These are phyloP conservation scores for Dicaeum eximium DNA, from an alignment of 2,113 vertebrate species.

Conservation along the genomic window DNA sequence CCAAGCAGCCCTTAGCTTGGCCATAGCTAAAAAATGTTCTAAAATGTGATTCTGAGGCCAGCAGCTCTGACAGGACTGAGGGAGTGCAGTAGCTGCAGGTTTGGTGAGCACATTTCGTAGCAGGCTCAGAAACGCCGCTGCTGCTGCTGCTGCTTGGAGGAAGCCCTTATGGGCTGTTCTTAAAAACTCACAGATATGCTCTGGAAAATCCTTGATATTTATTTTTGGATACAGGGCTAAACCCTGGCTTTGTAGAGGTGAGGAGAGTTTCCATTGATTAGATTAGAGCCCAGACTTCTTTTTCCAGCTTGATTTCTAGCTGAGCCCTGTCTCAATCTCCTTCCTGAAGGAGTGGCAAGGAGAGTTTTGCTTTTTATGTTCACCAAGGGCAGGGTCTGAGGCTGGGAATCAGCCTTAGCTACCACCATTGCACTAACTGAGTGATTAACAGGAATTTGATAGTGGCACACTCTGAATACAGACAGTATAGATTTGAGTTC, in stretches of 20 bases:
- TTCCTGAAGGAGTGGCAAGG: not conserved
- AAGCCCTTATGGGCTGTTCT: not conserved
- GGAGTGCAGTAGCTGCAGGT: not conserved
- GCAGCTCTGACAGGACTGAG: not conserved
- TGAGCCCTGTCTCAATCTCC: not conserved
- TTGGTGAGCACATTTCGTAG: not conserved
- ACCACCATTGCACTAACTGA: not conserved
- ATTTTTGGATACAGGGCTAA: conserved; percentile 35
- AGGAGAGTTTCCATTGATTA: conserved; percentile 54
- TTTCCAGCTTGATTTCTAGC: conserved; percentile 38
- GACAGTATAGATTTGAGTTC: not conserved
- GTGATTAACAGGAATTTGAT: not conserved
- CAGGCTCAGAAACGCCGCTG: not conserved
- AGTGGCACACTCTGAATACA: not conserved
- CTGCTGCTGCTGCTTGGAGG: not conserved
- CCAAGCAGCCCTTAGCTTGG: not conserved
- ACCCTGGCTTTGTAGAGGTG: conserved; percentile 12
- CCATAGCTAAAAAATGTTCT: not conserved
- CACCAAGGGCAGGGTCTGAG: not conserved
- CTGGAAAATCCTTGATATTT: conserved; percentile 41
- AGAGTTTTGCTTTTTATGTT: not conserved
- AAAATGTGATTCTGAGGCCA: not conserved
- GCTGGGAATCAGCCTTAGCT: not conserved
- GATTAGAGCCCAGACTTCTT: conserved; percentile 40
- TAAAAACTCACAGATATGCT: not conserved